A percentile compares a stretch with the other conserved stretches of the same genome.
Evolutionary conservation across 2,797 vertebrate genomes (phyloP).

Genomic region (Rhodeus uyekii): DNA sequence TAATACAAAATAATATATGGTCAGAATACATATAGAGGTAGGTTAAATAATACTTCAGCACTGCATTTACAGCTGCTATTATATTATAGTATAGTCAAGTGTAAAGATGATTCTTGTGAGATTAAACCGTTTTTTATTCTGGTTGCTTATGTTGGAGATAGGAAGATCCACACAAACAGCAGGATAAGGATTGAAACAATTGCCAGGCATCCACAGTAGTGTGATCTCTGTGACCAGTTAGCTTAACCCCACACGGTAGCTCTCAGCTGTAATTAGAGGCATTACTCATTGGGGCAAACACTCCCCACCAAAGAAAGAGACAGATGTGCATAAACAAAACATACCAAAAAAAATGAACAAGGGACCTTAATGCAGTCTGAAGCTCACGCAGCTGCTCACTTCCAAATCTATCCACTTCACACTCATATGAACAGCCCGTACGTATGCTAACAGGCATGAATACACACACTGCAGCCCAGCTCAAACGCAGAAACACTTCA

Average conservation of each 20-base stretch:
- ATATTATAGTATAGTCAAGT: not conserved
- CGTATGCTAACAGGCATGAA: conserved; percentile 4
- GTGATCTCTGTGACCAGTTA: conserved; percentile 46
- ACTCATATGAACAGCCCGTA: not conserved
- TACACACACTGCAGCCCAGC: not conserved
- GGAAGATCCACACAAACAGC: not conserved
- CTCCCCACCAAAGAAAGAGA: conserved; percentile 14
- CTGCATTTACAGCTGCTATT: not conserved
- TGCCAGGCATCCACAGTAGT: conserved; percentile 9
- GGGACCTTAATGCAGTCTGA: conserved; percentile 35
- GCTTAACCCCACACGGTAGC: conserved; percentile 18
- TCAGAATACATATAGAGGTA: not conserved
- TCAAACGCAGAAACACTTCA: conserved; percentile 2
- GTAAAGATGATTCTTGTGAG: not conserved
- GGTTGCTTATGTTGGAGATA: not conserved
- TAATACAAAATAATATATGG: not conserved
- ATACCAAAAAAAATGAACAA: conserved; percentile 25
- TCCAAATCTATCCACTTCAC: conserved; percentile 21
- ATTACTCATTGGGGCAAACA: conserved; percentile 41
- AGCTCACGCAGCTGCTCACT: conserved; percentile 34
- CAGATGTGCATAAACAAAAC: conserved; percentile 22
- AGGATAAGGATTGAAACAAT: conserved; percentile 13
- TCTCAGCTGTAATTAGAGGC: conserved; percentile 38
- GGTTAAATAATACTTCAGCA: not conserved
- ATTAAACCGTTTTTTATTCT: not conserved